Evolutionary conservation across 2,113 vertebrate species (phyloP).

Genomic region (Odocoileus hemionus): DNA sequence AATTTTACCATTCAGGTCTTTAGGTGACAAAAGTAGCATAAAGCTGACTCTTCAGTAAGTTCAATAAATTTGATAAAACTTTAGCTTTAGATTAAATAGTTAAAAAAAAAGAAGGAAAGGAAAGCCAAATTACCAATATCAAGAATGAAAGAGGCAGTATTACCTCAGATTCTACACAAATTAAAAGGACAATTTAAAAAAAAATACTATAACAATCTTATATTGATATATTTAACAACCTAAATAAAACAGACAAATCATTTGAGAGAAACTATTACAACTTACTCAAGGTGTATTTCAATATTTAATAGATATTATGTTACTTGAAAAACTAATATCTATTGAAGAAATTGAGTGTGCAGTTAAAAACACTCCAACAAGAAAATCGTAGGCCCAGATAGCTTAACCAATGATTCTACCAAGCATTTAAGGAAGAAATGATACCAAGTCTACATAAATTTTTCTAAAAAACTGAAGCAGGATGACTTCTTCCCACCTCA

Average conservation of each 20-base stretch:
- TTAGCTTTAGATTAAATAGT: background rate
- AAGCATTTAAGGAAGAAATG: background rate
- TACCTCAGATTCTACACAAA: background rate
- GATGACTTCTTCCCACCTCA: background rate
- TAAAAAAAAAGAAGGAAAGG: background rate
- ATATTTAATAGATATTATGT: background rate
- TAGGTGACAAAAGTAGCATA: background rate
- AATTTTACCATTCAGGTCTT: background rate
- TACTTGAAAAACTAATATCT: background rate
- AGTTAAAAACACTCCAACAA: background rate
- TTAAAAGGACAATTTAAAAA: background rate
- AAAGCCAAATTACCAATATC: background rate
- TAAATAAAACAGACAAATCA: background rate
- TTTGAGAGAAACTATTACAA: background rate
- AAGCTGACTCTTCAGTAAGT: background rate
- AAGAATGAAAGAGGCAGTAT: background rate
- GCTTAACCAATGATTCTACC: background rate
- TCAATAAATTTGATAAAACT: background rate
- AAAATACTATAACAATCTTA: background rate
- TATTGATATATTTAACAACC: background rate
- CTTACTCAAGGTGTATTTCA: background rate
- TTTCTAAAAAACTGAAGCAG: background rate
- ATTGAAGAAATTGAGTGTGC: background rate
- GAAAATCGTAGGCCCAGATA: background rate
- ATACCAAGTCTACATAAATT: background rate